A percentile compares a stretch with the other conserved stretches of the same genome.
These are phyloP conservation scores for Eilema griseolum DNA, from an alignment of 2,888 invertebrate genomes.

Conservation along the genomic window DNA sequence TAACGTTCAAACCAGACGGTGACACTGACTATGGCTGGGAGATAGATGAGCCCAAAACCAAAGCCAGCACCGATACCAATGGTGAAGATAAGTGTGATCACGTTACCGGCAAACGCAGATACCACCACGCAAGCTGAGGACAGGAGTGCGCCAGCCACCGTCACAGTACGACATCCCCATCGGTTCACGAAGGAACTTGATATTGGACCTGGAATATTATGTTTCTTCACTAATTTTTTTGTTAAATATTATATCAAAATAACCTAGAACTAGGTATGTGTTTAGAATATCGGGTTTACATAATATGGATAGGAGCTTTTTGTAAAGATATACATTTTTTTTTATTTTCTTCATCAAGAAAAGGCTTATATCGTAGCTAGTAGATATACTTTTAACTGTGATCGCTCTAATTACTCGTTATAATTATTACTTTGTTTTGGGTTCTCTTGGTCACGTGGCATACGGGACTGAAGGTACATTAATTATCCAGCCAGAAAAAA, in stretches of 20 bases:
- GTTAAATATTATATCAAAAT: too few relatives aligned
- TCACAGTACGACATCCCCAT: conserved; percentile 96
- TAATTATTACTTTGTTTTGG: background rate
- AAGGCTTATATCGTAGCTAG: too few relatives aligned
- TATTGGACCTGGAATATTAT: conserved; percentile 93
- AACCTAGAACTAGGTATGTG: too few relatives aligned
- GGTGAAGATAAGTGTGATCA: conserved; percentile 95
- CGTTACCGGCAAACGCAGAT: conserved; percentile 94
- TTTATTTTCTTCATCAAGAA: too few relatives aligned
- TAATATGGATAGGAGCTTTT: too few relatives aligned
- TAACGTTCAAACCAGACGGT: conserved; percentile 98
- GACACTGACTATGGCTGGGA: conserved; percentile 99
- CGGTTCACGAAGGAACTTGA: conserved; percentile 98
- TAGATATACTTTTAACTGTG: too few relatives aligned
- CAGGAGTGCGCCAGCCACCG: conserved; percentile 94
- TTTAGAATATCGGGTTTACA: too few relatives aligned
- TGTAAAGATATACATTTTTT: too few relatives aligned
- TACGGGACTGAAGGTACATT: background rate
- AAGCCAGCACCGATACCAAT: conserved; percentile 97
- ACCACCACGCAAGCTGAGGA: conserved; percentile 92
- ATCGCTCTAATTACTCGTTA: too few relatives aligned
- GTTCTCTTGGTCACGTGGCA: background rate
- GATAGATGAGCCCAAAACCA: conserved; percentile 98
- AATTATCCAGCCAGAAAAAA: background rate
- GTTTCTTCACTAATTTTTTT: background rate